These are phyloP conservation scores for Cladopsammia gracilis DNA, from an alignment of 64 coral and sea anemone species.

Conservation along the genomic window DNA sequence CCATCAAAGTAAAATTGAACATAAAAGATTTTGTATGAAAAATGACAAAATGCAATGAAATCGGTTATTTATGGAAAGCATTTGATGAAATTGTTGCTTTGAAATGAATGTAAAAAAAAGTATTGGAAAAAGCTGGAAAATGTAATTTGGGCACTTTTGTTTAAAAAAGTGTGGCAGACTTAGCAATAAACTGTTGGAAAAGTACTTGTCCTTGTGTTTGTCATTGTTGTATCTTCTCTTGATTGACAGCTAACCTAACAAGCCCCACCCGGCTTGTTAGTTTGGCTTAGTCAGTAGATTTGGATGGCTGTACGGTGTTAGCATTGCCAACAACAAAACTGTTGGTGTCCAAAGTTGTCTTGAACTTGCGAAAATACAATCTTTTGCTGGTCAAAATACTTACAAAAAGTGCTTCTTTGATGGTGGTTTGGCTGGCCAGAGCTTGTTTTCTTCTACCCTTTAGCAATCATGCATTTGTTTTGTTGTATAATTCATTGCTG, in stretches of 20 bases:
- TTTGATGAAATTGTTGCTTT: slow-evolving; percentile 22
- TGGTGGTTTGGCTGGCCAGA: slow-evolving; percentile 32
- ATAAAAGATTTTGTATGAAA: slow-evolving; percentile 51
- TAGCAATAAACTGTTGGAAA: slow-evolving; percentile 40
- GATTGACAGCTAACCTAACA: slow-evolving; percentile 46
- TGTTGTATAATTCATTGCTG: neutral
- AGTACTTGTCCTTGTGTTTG: slow-evolving; percentile 11
- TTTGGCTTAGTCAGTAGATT: slow-evolving; percentile 21
- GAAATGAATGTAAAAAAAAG: slow-evolving; percentile 9
- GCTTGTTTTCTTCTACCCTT: neutral
- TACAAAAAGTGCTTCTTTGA: neutral
- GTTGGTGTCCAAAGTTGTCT: slow-evolving; percentile 49
- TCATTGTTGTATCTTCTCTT: slow-evolving; percentile 80
- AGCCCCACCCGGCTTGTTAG: neutral
- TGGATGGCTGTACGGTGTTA: slow-evolving; percentile 61
- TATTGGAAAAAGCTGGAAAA: neutral
- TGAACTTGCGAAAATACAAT: slow-evolving; percentile 18
- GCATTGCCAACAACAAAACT: slow-evolving; percentile 10
- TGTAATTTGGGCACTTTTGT: slow-evolving; percentile 40
- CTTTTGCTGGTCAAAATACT: neutral
- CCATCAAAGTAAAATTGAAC: slow-evolving; percentile 16
- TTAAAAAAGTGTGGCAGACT: slow-evolving; percentile 18
- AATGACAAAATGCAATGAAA: slow-evolving; percentile 28
- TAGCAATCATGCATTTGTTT: neutral
- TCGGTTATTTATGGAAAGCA: slow-evolving; percentile 47